Evolutionary conservation across 2,113 vertebrate genomes (phyloP), one percentile per base, ranked within the genome.

Genomic region (Propithecus coquereli): DNA sequence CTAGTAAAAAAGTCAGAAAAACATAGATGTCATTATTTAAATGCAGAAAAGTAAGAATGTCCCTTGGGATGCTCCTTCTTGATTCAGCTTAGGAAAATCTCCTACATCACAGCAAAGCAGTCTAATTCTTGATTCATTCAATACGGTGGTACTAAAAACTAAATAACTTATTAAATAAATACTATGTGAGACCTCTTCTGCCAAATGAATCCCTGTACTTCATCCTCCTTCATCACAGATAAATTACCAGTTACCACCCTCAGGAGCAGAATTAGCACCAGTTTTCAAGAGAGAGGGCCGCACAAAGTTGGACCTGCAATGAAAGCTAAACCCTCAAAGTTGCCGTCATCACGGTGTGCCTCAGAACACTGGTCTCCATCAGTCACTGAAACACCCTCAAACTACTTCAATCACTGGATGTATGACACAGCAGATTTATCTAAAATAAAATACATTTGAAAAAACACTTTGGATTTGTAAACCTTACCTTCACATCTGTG

Each of bases 401-500:
- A 9, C 71, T 17, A 16, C 40, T 82, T 73, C 45, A 20, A 10
- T 6, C 32, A 20, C 9, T 47, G 22, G n/a, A 34, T 52, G 30
- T 3, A 3, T 3, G 71, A 2, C 3, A 3, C 0, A 11, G 23
- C 4, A 18, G 6, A 23, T 8, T 59, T 57, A 50, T 54, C 13
- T 20, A 50, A 68, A 95, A 5, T 3, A 50, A 80, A 54, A 14
- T 3, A 50, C 0, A 30, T 80, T 70, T 37, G 43, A 30, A 73
- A 52, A 50, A 34, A 11, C 25, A n/a, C 68, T 94, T 61, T 79
- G 14, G 45, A 83, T 71, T 7, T 32, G 22, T 20, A 23, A 43
- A 7, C 22, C 98, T 97, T 98, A 99, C 99, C 99, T 99, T 99
- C 12, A 99, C 97, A 89, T 99, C 99, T 59, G 99, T 99, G 86